A percentile compares a stretch with the other conserved stretches of the same genome.
These are phyloP conservation scores for Heterotilapia buettikoferi DNA, from an alignment of 2,113 vertebrate species.

Conservation along the genomic window DNA sequence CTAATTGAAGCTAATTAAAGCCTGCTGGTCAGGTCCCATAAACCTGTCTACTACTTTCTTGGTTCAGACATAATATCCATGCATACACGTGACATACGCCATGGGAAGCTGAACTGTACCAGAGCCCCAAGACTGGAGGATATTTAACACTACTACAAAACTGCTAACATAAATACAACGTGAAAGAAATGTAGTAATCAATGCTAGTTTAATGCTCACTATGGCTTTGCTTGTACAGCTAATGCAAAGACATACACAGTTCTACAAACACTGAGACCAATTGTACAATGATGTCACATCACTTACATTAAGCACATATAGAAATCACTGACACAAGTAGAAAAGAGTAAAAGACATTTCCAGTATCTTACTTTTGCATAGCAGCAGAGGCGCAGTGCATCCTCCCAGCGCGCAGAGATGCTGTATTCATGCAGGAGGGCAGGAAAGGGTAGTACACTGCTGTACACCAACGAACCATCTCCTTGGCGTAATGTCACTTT, in stretches of 20 bases:
- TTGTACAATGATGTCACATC: not conserved
- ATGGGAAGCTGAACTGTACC: not conserved
- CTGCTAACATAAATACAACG: not conserved
- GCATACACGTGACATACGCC: not conserved
- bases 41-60: constrained; percentile 49
- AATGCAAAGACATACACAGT: not conserved
- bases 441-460: constrained; percentile 80
- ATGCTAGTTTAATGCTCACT: not conserved
- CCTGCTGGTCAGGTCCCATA: constrained; percentile 60
- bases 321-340: not conserved
- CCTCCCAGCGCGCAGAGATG: constrained; percentile 80
- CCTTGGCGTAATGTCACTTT: constrained; percentile 83
- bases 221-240: not conserved
- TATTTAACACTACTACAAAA: not conserved
- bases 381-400: constrained; percentile 86
- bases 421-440: constrained; percentile 82
- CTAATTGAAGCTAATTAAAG: constrained; percentile 72
- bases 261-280: not conserved
- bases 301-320: not conserved
- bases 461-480: constrained; percentile 87
- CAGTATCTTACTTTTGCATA: constrained; percentile 86
- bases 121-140: not conserved
- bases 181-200: not conserved
- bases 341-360: not conserved
- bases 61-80: not conserved